phyloP scores from a whole-genome alignment of 2,888 invertebrate species.

The Melieria picta region DNA sequence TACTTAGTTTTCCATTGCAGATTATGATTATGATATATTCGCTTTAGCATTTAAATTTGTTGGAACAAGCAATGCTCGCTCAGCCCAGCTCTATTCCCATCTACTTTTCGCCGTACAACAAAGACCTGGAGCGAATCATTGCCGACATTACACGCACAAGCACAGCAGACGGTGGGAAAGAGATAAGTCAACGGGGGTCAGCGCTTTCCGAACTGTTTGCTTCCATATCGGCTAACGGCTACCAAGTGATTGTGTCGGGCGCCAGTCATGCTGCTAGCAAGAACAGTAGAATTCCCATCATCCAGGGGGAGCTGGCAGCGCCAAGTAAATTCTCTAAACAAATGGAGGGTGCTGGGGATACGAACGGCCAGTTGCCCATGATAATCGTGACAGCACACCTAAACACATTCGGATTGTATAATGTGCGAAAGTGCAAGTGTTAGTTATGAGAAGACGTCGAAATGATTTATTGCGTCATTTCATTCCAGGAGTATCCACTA shows the following conservation, averaged over 20 bases:
- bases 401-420: slow-evolving; percentile 88
- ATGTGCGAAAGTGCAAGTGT: slow-evolving; percentile 72
- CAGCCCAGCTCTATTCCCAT: slow-evolving; percentile 86
- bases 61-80: slow-evolving; percentile 85
- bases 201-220: slow-evolving; percentile 86
- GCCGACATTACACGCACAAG: slow-evolving; percentile 73
- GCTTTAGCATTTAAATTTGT: slow-evolving; percentile 74
- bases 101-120: slow-evolving; percentile 84
- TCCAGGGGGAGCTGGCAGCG: slow-evolving; percentile 83
- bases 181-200: slow-evolving; percentile 67
- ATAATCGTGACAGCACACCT: slow-evolving; percentile 94
- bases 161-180: slow-evolving; percentile 25
- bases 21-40: neutral
- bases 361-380: slow-evolving; percentile 75
- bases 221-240: slow-evolving; percentile 93
- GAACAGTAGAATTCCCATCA: slow-evolving; percentile 85
- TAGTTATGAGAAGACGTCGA: neutral
- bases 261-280: slow-evolving; percentile 75
- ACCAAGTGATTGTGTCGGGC: slow-evolving; percentile 86
- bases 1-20: neutral
- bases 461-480: slow-evolving; percentile 27
- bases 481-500: slow-evolving; percentile 79
- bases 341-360: slow-evolving; percentile 68
- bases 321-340: slow-evolving; percentile 54
- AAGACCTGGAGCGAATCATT: slow-evolving; percentile 79